These are phyloP conservation scores for Notodonta dromedarius DNA, from an alignment of 2,888 invertebrate genomes.

Conservation along the genomic window DNA sequence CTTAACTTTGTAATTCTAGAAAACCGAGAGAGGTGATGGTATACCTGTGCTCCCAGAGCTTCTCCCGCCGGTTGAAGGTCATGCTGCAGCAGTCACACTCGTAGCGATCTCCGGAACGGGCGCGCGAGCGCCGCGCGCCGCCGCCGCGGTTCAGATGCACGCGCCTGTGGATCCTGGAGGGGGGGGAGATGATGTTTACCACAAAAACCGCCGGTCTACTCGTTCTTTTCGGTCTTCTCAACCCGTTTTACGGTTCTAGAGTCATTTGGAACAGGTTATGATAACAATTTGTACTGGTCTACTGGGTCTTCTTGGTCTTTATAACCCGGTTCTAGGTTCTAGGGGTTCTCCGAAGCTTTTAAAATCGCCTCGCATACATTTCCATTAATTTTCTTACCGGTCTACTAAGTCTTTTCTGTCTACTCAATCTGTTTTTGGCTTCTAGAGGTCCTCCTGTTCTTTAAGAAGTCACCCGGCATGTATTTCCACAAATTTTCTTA, in stretches of 20 bases:
- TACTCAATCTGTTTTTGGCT: not conserved
- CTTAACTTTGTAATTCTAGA: too few species aligned
- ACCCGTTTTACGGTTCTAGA: too few species aligned
- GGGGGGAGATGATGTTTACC: not conserved
- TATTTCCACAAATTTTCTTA: too few species aligned
- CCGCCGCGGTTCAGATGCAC: conserved; percentile 66
- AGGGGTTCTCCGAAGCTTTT: too few species aligned
- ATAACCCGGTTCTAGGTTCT: too few species aligned
- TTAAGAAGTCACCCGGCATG: too few species aligned
- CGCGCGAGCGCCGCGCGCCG: conserved; percentile 59
- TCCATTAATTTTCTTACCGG: not conserved
- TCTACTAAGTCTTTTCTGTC: not conserved
- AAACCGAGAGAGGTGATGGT: not conserved
- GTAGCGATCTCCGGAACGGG: conserved; percentile 67
- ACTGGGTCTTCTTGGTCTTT: conserved; percentile 36
- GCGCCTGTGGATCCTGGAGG: conserved; percentile 72
- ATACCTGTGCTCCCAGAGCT: conserved; percentile 75
- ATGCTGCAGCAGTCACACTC: conserved; percentile 77
- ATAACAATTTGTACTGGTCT: too few species aligned
- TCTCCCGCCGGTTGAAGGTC: conserved; percentile 74
- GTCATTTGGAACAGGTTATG: too few species aligned
- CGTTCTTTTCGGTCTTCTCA: too few species aligned
- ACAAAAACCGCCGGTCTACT: too few species aligned
- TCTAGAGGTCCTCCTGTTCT: too few species aligned
- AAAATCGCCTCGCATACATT: too few species aligned